Percentiles rank a stretch among this genome's conserved stretches.
Evolutionary conservation across 2,113 vertebrate genomes (phyloP).

Genomic region (Thymallus thymallus): DNA sequence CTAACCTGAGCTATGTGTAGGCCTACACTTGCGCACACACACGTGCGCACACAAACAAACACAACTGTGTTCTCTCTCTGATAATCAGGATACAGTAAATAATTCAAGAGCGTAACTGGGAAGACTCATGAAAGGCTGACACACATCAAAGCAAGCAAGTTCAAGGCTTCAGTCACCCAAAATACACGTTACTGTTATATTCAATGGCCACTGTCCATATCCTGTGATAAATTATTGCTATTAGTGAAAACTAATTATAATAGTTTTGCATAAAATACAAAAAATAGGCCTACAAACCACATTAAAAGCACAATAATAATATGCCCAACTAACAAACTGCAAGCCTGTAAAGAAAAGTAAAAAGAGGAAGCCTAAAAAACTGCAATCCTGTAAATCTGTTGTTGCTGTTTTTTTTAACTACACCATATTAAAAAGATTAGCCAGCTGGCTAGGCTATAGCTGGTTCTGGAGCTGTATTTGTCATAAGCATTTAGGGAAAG

Average conservation of each 20-base stretch:
- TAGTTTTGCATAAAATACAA: neutral
- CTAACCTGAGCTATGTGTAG: neutral
- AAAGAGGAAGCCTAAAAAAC: too few relatives aligned
- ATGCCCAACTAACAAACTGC: neutral
- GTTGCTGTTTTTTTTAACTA: too few relatives aligned
- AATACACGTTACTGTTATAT: neutral
- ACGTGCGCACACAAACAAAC: neutral
- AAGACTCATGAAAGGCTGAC: neutral
- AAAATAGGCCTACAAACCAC: too few relatives aligned
- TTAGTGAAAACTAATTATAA: neutral
- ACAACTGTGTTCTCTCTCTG: neutral
- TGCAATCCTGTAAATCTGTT: too few relatives aligned
- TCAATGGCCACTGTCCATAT: neutral
- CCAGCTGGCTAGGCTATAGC: too few relatives aligned
- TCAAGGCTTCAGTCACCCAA: conserved; percentile 2
- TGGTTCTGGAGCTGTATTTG: too few relatives aligned
- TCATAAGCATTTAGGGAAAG: too few relatives aligned
- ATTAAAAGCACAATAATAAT: too few relatives aligned
- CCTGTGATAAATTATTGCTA: too few relatives aligned
- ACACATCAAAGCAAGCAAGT: conserved; percentile 4
- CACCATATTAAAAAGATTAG: too few relatives aligned
- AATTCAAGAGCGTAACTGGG: conserved; percentile 26
- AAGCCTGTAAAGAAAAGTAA: too few relatives aligned
- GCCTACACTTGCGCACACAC: neutral
- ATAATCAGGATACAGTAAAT: conserved; percentile 6